Conservation (phyloP, 2,888 invertebrate species). For the Ennomos quercinarius region DNA sequence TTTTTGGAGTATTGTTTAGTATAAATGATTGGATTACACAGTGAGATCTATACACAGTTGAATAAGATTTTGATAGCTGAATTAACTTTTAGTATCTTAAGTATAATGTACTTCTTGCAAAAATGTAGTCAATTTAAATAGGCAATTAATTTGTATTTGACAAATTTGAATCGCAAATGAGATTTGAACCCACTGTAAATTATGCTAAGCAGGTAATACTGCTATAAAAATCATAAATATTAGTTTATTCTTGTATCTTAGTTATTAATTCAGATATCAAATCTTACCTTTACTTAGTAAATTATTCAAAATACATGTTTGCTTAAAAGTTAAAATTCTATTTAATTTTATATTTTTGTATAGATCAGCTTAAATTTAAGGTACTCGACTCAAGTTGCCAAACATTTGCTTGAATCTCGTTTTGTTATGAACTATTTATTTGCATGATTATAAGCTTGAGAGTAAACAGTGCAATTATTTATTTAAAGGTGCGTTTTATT, state of each 20-base stretch:
- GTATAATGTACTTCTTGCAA: too few relatives aligned
- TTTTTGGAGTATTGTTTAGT: conserved; percentile 31
- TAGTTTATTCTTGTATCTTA: too few relatives aligned
- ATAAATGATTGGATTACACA: conserved; percentile 24
- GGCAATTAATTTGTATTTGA: too few relatives aligned
- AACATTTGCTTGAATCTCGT: conserved; percentile 75
- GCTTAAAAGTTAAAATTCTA: conserved; percentile 9
- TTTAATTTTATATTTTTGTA: conserved; percentile 1
- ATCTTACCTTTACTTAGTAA: too few relatives aligned
- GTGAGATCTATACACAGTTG: neutral
- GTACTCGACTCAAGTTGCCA: conserved; percentile 64
- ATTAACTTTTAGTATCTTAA: neutral
- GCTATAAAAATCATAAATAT: too few relatives aligned
- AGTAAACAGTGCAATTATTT: conserved; percentile 81
- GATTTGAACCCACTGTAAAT: too few relatives aligned
- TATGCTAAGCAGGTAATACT: too few relatives aligned
- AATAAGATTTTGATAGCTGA: neutral
- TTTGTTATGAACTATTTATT: conserved; percentile 74
- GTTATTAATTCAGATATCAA: too few relatives aligned
- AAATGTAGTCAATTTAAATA: too few relatives aligned
- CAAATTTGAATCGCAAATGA: too few relatives aligned
- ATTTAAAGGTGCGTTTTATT: conserved; percentile 55
- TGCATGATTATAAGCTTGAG: conserved; percentile 77
- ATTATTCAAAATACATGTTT: too few relatives aligned
- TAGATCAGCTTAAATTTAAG: conserved; percentile 24